Evolutionary conservation across 1,140 invertebrate species (phyloP).

Genomic region (Drosophila eugracilis): DNA sequence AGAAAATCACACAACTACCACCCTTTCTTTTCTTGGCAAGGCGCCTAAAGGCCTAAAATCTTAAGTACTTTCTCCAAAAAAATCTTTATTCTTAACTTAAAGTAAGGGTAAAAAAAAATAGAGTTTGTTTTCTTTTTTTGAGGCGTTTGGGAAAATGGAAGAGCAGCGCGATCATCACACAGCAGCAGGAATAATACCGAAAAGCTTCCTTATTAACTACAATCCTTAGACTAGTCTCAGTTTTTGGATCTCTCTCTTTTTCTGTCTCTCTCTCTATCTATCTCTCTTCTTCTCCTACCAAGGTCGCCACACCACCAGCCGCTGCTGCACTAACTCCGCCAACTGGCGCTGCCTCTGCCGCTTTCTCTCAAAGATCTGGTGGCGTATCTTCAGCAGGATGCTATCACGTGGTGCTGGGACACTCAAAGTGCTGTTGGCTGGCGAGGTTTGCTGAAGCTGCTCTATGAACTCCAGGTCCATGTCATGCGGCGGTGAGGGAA

Average conservation of each 20-base stretch:
- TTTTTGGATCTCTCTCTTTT: constrained; percentile 14
- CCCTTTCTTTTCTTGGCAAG: too few species aligned
- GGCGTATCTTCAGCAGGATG: constrained; percentile 76
- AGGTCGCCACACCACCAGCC: constrained; percentile 75
- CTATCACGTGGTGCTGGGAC: constrained; percentile 55
- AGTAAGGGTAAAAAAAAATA: constrained; percentile 39
- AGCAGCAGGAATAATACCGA: constrained; percentile 66
- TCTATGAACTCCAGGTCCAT: constrained; percentile 68
- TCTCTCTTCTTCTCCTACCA: constrained; percentile 47
- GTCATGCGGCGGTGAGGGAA: constrained; percentile 26
- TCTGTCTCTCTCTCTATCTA: background rate
- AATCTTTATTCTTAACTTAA: constrained; percentile 37
- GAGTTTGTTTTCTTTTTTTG: constrained; percentile 3
- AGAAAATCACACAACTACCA: too few species aligned
- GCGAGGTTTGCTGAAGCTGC: constrained; percentile 34
- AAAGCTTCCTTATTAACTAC: constrained; percentile 26
- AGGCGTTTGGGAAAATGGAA: constrained; percentile 55
- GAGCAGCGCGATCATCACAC: constrained; percentile 62
- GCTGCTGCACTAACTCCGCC: constrained; percentile 55
- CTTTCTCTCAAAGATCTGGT: constrained; percentile 80
- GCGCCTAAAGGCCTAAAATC: too few species aligned
- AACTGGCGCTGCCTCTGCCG: constrained; percentile 66
- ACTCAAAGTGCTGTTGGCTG: too few species aligned
- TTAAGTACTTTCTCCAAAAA: constrained; percentile 26
- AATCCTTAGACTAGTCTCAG: constrained; percentile 38